These are phyloP conservation scores for Suncus etruscus DNA, from an alignment of 2,113 vertebrate species.

Conservation along the genomic window DNA sequence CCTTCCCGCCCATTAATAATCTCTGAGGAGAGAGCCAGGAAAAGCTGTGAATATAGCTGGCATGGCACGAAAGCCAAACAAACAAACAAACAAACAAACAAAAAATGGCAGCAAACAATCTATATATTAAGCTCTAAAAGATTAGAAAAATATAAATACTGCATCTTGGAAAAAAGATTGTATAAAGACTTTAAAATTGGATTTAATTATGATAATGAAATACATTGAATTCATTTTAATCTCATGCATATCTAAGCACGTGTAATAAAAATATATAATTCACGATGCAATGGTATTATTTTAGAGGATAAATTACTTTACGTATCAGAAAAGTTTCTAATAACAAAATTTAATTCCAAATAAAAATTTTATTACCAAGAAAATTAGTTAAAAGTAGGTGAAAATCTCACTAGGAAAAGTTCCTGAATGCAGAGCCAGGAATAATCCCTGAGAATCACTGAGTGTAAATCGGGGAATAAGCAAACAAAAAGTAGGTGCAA, in stretches of 20 bases:
- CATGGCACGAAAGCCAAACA: too few species aligned
- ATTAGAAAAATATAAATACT: slow-evolving; percentile 23
- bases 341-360: slow-evolving; percentile 57
- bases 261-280: slow-evolving; percentile 74
- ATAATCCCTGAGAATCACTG: too few species aligned
- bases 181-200: slow-evolving; percentile 70
- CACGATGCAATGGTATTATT: slow-evolving; percentile 66
- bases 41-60: too few species aligned
- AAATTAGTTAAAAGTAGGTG: neutral
- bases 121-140: slow-evolving; percentile 67
- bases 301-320: slow-evolving; percentile 83
- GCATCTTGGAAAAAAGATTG: slow-evolving; percentile 60
- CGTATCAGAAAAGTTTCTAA: slow-evolving; percentile 80
- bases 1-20: too few species aligned
- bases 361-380: slow-evolving; percentile 4
- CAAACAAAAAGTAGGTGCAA: neutral
- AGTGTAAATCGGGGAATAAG: too few species aligned
- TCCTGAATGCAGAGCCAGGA: too few species aligned
- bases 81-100: too few species aligned
- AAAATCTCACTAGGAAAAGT: too few species aligned
- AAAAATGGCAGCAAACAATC: slow-evolving; percentile 76
- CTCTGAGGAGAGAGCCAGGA: too few species aligned
- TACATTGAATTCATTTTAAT: slow-evolving; percentile 65
- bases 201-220: slow-evolving; percentile 67
- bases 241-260: slow-evolving; percentile 43